These are phyloP conservation scores for Drosophila mettleri DNA, from an alignment of 2,888 invertebrate genomes.

Conservation along the genomic window DNA sequence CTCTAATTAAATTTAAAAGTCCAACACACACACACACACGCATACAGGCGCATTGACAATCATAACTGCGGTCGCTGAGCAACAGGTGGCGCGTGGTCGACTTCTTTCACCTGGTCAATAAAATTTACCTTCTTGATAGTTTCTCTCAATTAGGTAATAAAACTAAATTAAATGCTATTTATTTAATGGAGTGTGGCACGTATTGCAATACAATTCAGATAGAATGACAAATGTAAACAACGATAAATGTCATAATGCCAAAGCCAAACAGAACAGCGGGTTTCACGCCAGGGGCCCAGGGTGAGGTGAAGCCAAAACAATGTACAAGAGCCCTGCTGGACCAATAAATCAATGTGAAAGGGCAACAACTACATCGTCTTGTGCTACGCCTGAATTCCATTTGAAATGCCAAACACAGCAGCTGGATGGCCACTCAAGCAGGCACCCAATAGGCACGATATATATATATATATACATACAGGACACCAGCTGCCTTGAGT, in stretches of 20 bases:
- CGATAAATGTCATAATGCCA: conserved; percentile 59
- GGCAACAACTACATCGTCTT: conserved; percentile 36
- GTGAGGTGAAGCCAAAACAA: conserved; percentile 34
- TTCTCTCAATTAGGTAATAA: not conserved
- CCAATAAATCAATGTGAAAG: conserved; percentile 76
- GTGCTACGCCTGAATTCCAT: conserved; percentile 49
- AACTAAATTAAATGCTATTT: conserved; percentile 12
- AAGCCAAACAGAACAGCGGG: conserved; percentile 31
- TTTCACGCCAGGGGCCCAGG: not conserved
- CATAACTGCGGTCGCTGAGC: conserved; percentile 11
- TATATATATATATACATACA: conserved; percentile 31
- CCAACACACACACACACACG: conserved; percentile 14
- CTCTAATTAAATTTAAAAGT: conserved; percentile 58
- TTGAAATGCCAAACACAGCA: conserved; percentile 73
- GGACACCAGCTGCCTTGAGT: conserved; percentile 53
- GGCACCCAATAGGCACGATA: conserved; percentile 22
- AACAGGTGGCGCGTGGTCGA: conserved; percentile 59
- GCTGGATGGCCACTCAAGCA: conserved; percentile 65
- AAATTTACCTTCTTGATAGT: not conserved
- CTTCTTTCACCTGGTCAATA: conserved; percentile 32
- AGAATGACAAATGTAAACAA: conserved; percentile 50
- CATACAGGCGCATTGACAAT: conserved; percentile 1
- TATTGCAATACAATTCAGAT: conserved; percentile 21
- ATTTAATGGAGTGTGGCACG: conserved; percentile 18
- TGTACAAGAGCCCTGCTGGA: conserved; percentile 22